Conservation (phyloP, 2,797 vertebrate species). For the Spinibarbus caldwelli region DNA sequence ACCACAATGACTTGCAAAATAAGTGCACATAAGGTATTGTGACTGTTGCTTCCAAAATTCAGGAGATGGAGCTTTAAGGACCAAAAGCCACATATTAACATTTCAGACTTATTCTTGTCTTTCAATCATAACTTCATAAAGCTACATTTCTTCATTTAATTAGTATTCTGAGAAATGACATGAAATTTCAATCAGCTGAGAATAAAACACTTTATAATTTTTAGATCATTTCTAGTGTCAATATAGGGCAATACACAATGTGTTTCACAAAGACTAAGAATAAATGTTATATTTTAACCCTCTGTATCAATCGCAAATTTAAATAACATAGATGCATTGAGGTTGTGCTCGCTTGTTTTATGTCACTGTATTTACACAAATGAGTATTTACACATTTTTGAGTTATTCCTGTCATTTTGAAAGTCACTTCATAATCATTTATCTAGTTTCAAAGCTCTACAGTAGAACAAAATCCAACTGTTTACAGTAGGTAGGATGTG, state of each 20-base stretch:
- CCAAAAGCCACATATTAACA: background rate
- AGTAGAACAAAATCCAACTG: background rate
- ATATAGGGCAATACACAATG: background rate
- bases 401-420: background rate
- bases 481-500: background rate
- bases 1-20: background rate
- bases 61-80: background rate
- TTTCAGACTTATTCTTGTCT: background rate
- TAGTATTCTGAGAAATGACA: background rate
- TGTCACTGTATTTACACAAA: constrained; percentile 9
- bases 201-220: background rate
- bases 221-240: background rate
- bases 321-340: background rate
- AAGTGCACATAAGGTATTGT: constrained; percentile 5
- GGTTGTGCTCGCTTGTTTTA: background rate
- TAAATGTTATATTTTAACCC: background rate
- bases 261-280: background rate
- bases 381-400: background rate
- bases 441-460: background rate
- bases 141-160: background rate
- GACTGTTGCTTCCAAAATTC: background rate
- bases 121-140: background rate
- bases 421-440: background rate
- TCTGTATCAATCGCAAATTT: background rate
- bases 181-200: background rate